Percentiles rank a stretch among this genome's conserved stretches.
Evolutionary conservation across 2,888 invertebrate genomes (phyloP).

Genomic region (Bellardia pandia): DNA sequence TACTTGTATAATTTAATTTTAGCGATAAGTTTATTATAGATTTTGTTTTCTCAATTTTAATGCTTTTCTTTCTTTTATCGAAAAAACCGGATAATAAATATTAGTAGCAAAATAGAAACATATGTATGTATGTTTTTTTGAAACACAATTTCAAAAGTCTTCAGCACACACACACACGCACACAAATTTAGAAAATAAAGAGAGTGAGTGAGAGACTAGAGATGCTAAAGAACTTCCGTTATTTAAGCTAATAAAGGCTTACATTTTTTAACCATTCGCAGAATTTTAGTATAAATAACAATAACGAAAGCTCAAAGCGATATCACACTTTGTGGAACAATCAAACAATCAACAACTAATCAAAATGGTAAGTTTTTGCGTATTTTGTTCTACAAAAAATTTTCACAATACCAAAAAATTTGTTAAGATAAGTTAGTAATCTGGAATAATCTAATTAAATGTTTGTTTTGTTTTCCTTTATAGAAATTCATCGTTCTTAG

Average conservation of each 20-base stretch:
- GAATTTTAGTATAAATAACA: conserved; percentile 66
- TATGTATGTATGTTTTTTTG: neutral
- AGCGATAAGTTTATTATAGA: neutral
- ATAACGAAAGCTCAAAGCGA: conserved; percentile 14
- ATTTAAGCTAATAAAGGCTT: neutral
- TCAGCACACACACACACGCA: neutral
- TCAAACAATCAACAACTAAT: conserved; percentile 48
- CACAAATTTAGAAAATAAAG: conserved; percentile 10
- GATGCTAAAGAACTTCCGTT: conserved; percentile 31
- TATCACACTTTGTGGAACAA: conserved; percentile 57
- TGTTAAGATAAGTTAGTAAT: neutral
- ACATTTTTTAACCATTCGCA: conserved; percentile 4
- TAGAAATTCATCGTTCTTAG: conserved; percentile 63
- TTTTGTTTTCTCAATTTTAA: neutral
- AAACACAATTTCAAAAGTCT: neutral
- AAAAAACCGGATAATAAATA: conserved; percentile 36
- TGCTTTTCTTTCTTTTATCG: neutral
- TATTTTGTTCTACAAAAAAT: neutral
- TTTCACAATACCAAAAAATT: neutral
- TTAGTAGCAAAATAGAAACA: conserved; percentile 10
- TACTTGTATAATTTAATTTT: conserved; percentile 1
- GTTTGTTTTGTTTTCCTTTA: conserved; percentile 8
- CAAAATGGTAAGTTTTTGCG: conserved; percentile 62
- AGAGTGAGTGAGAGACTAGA: conserved; percentile 17
- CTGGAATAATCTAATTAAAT: neutral